Percentiles rank a stretch among this genome's conserved stretches.
phyloP scores from a whole-genome alignment of 2,797 vertebrate species.

The Pangasius macronema region DNA sequence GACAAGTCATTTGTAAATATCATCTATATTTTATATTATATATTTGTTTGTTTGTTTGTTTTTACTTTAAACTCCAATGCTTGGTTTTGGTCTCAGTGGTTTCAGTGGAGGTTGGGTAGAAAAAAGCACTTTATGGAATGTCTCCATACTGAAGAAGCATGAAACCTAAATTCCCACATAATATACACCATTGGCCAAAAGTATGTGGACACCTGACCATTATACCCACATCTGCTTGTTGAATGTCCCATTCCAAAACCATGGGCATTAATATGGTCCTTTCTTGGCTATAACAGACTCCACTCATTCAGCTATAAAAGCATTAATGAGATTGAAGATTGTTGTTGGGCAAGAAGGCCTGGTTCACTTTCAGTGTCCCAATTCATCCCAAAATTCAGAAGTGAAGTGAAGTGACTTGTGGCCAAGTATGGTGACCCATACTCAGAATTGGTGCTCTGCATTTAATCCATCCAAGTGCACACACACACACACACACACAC shows the following conservation, averaged over 20 bases:
- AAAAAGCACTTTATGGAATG: not conserved
- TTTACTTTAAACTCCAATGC: no score
- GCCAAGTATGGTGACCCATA: no score
- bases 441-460: no score
- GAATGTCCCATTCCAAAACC: no score
- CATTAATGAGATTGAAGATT: not conserved
- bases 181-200: not conserved
- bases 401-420: no score
- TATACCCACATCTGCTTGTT: not conserved
- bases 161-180: not conserved
- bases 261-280: not conserved
- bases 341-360: not conserved
- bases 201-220: not conserved
- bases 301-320: not conserved
- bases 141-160: not conserved
- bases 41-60: no score
- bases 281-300: not conserved
- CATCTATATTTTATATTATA: no score
- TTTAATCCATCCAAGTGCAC: no score
- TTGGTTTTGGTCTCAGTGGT: no score
- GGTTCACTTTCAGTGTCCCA: not conserved
- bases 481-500: no score
- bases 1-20: no score
- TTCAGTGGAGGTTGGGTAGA: not conserved
- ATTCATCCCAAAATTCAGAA: not conserved